Base-by-base conservation (phyloP, 2,888 invertebrate species). In the Meloe dianella region DNA sequence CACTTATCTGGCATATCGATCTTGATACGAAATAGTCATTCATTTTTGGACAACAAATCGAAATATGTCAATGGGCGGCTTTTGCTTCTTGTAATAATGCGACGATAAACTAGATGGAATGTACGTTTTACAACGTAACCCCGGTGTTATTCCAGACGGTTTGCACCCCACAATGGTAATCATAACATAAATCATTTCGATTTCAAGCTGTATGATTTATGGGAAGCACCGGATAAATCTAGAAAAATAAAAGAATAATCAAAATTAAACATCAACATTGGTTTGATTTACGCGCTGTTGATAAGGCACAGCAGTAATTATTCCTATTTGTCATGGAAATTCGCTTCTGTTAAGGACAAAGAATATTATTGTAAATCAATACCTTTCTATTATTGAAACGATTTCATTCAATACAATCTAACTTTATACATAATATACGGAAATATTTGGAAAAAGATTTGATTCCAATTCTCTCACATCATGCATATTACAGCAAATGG, bases 141-240 rank as follows among this genome's bases (percentile, higher is more conserved):
- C 17, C n/a, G n/a, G 17, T 12, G 41, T 41, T 41, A 41, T 41
- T 41, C 47, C 22, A 47, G 47, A 20, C 22, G 51, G 12, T 24
- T 51, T n/a, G 24, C 10, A 51, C 24, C 12, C 12, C 12, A 22
- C 10, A 51, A 22, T 51, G 12, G 51, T 51, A 51, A 51, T 51
- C 24, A 51, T 51, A 51, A 24, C 24, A 51, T 51, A 51, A 51
- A 51, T 51, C 47, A 47, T 47, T 47, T n/a, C 38, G 38, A 17
- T 41, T 41, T 47, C 20, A 8, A 12, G 20, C 47, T 2, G 10
- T 51, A 7, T 51, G 51, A 51, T 51, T 51, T 51, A 24, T 51
- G 51, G 2, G 5, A 51, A 22, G 10, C 12, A 24, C 5, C 12
- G 12, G 51, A 24, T 51, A 10, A 12, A 22, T 9, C 2, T 47